Evolutionary conservation across 1,140 invertebrate genomes (phyloP), one percentile per base, ranked within the genome.

Genomic region (Cecropterus lyciades): DNA sequence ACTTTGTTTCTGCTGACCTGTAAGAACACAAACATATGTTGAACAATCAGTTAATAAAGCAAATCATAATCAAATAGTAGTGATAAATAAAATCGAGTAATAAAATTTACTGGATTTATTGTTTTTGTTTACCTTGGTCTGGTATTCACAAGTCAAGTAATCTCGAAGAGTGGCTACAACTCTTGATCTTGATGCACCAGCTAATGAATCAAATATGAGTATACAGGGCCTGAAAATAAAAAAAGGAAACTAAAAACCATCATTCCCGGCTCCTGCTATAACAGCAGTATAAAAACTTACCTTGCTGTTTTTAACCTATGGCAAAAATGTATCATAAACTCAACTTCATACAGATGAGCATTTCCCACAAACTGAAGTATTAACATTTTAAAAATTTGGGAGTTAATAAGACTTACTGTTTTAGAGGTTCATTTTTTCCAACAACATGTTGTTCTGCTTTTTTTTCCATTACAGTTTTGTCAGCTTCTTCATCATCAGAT

Each of bases 121-220:
- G n/a, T n/a, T n/a, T n/a, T n/a, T n/a, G n/a, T n/a, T n/a, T n/a
- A 94, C 94, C 94, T 97, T 98, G 1, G 95, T 94, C 79, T 96
- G 94, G 92, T 98, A 97, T 93, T 99, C 98, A 76, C 97, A 96
- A 40, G 95, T 96, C 14, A 99, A 93, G 91, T 99, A 99, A 77
- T 98, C 97, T 27, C 97, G 92, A 56, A 99, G 91, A 0, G 97
- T 98, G 7, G 97, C 96, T 3, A 98, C 96, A 59, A 98, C 96
- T 60, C 96, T 93, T 30, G 95, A 94, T 77, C 97, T 93, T 62
- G 95, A 96, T 11, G 96, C 95, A 11, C 96, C 96, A 67, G 95
- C 95, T 69, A 99, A 91, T 0, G 98, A 99, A 91, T 99, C 98
- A 90, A 99, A 98, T 84, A 99, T 97, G 56, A 99, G 93, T 80